Conservation (phyloP, 2,797 vertebrate species). For the Manis crassicaudata region DNA sequence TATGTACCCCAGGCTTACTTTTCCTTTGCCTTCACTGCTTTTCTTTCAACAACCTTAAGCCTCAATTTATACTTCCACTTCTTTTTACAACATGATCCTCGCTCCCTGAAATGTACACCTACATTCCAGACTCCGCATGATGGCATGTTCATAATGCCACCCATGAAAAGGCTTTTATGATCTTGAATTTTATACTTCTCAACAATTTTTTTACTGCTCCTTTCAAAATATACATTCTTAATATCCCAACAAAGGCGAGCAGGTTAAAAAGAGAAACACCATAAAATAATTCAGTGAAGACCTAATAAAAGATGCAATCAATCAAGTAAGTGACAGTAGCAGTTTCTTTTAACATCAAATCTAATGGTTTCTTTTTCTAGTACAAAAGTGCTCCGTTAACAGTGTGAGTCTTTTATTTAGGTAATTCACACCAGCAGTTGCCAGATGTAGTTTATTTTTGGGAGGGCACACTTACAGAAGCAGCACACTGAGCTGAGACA, state of each 20-base stretch:
- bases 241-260: slow-evolving; percentile 65
- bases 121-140: slow-evolving; percentile 47
- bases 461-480: slow-evolving; percentile 74
- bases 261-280: slow-evolving; percentile 67
- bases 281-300: slow-evolving; percentile 72
- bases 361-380: slow-evolving; percentile 79
- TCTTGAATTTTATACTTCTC: slow-evolving; percentile 66
- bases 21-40: slow-evolving; percentile 25
- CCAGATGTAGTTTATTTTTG: slow-evolving; percentile 79
- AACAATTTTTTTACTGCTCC: slow-evolving; percentile 53
- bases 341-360: slow-evolving; percentile 76
- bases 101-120: slow-evolving; percentile 64
- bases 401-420: slow-evolving; percentile 80
- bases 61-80: slow-evolving; percentile 61
- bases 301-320: slow-evolving; percentile 77
- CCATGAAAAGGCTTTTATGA: slow-evolving; percentile 67
- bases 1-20: not conserved
- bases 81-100: slow-evolving; percentile 48
- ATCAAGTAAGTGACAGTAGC: slow-evolving; percentile 69
- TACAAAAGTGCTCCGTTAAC: slow-evolving; percentile 77
- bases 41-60: slow-evolving; percentile 45
- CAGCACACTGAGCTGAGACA: slow-evolving; percentile 68
- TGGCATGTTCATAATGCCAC: slow-evolving; percentile 46
- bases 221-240: slow-evolving; percentile 78
- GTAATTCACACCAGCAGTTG: slow-evolving; percentile 77